These are phyloP conservation scores for Pyralis farinalis DNA, from an alignment of 2,888 invertebrate species.

Conservation along the genomic window DNA sequence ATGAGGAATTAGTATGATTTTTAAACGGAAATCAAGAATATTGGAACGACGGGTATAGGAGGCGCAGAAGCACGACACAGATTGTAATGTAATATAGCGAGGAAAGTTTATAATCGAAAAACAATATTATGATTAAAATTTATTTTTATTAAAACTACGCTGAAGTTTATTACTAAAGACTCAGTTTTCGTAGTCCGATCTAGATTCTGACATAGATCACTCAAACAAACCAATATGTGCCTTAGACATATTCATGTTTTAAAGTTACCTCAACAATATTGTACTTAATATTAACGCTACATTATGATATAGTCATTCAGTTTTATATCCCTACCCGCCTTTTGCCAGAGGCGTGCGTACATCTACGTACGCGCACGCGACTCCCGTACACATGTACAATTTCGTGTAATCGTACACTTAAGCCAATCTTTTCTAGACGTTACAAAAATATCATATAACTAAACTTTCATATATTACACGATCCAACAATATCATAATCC, in stretches of 20 bases:
- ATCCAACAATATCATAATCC: slow-evolving; percentile 74
- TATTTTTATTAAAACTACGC: slow-evolving; percentile 77
- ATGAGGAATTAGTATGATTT: too few relatives aligned
- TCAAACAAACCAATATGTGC: slow-evolving; percentile 66
- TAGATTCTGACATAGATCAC: slow-evolving; percentile 63
- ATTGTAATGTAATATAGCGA: too few relatives aligned
- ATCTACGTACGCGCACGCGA: neutral
- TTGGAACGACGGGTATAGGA: too few relatives aligned
- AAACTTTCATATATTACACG: slow-evolving; percentile 69
- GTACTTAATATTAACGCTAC: slow-evolving; percentile 73
- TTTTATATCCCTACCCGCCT: slow-evolving; percentile 27
- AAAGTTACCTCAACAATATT: slow-evolving; percentile 71
- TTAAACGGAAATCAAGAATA: too few relatives aligned
- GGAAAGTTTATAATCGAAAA: neutral
- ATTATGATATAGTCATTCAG: slow-evolving; percentile 49
- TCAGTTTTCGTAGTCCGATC: slow-evolving; percentile 55
- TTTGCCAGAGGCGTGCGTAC: slow-evolving; percentile 13
- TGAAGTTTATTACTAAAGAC: slow-evolving; percentile 63
- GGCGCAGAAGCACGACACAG: too few relatives aligned
- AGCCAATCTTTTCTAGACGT: slow-evolving; percentile 48
- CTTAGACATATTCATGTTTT: slow-evolving; percentile 49
- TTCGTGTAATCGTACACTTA: slow-evolving; percentile 25
- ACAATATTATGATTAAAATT: slow-evolving; percentile 56
- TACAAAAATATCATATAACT: slow-evolving; percentile 66
- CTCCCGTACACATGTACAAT: neutral